A percentile compares a stretch with the other conserved stretches of the same genome.
Evolutionary conservation across 2,888 invertebrate genomes (phyloP).

Genomic region (Tiliacea aurago): DNA sequence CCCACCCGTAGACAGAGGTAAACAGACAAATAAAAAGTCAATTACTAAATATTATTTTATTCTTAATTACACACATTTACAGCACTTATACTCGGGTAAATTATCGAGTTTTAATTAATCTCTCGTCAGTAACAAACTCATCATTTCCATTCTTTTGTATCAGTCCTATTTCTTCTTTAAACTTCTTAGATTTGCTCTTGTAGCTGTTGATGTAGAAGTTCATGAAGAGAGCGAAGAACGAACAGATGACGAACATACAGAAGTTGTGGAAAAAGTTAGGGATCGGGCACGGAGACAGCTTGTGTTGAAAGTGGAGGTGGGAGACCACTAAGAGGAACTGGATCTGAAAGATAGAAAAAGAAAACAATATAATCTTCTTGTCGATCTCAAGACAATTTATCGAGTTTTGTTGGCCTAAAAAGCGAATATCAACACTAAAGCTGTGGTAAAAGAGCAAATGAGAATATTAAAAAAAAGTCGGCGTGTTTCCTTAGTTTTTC

Average conservation of each 20-base stretch:
- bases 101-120: slow-evolving; percentile 55
- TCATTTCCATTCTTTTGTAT: slow-evolving; percentile 30
- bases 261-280: slow-evolving; percentile 90
- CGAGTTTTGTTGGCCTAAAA: too few relatives aligned
- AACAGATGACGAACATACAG: slow-evolving; percentile 88
- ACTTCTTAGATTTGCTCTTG: slow-evolving; percentile 65
- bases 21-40: not conserved
- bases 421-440: too few relatives aligned
- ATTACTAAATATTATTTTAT: slow-evolving; percentile 20
- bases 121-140: slow-evolving; percentile 42
- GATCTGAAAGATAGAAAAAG: slow-evolving; percentile 71
- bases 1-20: too few relatives aligned
- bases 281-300: slow-evolving; percentile 82
- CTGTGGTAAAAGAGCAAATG: too few relatives aligned
- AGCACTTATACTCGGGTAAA: not conserved
- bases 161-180: slow-evolving; percentile 26
- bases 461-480: too few relatives aligned
- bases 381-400: too few relatives aligned
- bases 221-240: slow-evolving; percentile 92
- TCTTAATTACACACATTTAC: slow-evolving; percentile 13
- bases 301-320: slow-evolving; percentile 84
- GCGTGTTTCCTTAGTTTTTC: too few relatives aligned
- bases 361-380: too few relatives aligned
- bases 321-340: slow-evolving; percentile 84
- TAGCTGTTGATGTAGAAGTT: slow-evolving; percentile 91